phyloP scores from a whole-genome alignment of 64 coral and sea anemone genomes.

The Actinia equina region DNA sequence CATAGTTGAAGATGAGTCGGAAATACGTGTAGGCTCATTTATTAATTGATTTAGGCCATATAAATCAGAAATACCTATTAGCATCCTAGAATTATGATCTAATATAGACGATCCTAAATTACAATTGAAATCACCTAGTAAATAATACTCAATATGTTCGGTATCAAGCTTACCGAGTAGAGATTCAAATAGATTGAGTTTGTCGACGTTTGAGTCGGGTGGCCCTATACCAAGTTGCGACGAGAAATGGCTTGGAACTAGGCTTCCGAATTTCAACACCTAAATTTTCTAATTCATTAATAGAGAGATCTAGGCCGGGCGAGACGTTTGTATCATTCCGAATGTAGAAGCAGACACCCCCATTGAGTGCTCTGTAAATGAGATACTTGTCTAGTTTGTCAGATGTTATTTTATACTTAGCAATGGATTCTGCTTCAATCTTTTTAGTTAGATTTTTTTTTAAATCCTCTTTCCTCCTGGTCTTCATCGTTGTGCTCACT shows the following conservation, averaged over 20 bases:
- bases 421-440: no score
- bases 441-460: no score
- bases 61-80: conserved; percentile 29
- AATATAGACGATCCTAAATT: conserved; percentile 17
- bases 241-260: conserved; percentile 26
- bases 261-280: conserved; percentile 29
- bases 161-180: conserved; percentile 31
- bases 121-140: conserved; percentile 55
- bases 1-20: neutral
- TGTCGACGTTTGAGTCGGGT: conserved; percentile 5
- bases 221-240: conserved; percentile 23
- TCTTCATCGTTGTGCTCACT: no score
- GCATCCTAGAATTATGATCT: conserved; percentile 22
- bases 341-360: conserved; percentile 55
- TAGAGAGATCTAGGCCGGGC: conserved; percentile 32
- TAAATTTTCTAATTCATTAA: conserved; percentile 28
- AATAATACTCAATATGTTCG: conserved; percentile 53
- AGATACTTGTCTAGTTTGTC: no score
- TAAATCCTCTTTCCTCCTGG: no score
- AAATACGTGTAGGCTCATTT: conserved; percentile 26
- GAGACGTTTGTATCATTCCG: conserved; percentile 16
- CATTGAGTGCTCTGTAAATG: no score
- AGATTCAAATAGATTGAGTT: conserved; percentile 5
- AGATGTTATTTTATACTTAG: no score
- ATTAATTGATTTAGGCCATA: conserved; percentile 43